Evolutionary conservation across 2,797 vertebrate genomes (phyloP), one percentile per base, ranked within the genome.

Genomic region (Bucorvus abyssinicus): DNA sequence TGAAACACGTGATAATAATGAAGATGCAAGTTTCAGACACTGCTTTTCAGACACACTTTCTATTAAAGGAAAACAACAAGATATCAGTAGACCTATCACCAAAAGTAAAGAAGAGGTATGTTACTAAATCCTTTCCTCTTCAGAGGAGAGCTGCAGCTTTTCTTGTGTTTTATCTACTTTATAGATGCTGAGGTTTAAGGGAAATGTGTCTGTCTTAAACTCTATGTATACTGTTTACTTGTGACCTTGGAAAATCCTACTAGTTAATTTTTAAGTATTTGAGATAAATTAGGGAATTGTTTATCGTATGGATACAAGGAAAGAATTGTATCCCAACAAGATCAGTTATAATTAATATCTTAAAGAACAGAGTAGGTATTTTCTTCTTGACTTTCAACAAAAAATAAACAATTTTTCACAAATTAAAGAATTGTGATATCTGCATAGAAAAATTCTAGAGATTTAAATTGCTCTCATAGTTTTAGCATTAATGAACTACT

Each of bases 81-180:
- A 94, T 50, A 22, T 13, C 20, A 18, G 17, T 74, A 90, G 96
- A 85, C 60, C 86, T 53, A 20, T 52, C 36, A 26, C 24, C 49
- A 68, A 81, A 88, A 97, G 27, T 32, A 91, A 78, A 87, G 85
- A 59, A 69, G 45, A 97, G 95, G 96, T 97, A 95, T 53, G 73
- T 52, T 52, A 16, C n/a, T 17, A n/a, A 38, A 32, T 56, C 26
- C 56, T 70, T 61, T 38, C 32, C 16, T 76, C 75, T 83, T 26
- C 61, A 95, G 73, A 78, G 84, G 38, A 8, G 20, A 60, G 7
- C 20, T 91, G 36, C 59, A 83, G 23, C 19, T 71, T 73, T 69
- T n/a, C 3, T 4, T 50, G 14, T 30, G 1, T 75, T 56, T 53
- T 30, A 17, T 36, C 18, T 74, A 1, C 56, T 53, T 73, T 79